phyloP scores from a whole-genome alignment of 2,113 vertebrate genomes.

The Gobius niger region DNA sequence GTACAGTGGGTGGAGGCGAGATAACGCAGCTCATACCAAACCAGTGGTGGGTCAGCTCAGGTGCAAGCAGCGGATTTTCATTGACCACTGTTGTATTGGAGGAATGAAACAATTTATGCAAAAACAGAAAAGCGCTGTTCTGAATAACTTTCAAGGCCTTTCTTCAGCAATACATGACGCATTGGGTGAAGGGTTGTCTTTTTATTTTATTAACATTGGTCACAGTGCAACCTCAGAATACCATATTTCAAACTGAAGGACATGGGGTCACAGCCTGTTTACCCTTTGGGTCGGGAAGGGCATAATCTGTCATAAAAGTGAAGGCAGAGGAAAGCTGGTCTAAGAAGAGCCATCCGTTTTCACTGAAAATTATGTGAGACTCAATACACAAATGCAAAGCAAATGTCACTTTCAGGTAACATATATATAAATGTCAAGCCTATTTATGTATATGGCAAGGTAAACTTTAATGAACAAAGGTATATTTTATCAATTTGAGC shows the following conservation, averaged over 20 bases:
- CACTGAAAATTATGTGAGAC: background rate
- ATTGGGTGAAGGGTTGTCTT: background rate
- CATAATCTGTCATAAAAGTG: background rate
- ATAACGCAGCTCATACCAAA: constrained; percentile 15
- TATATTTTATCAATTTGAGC: background rate
- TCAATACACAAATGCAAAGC: constrained; percentile 1
- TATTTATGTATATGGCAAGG: too few relatives aligned
- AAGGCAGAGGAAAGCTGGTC: background rate
- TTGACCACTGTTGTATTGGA: background rate
- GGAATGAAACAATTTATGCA: background rate
- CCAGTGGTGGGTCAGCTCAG: constrained; percentile 1
- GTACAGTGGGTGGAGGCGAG: constrained; percentile 31
- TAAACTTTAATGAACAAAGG: constrained; percentile 29
- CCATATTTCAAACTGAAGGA: background rate
- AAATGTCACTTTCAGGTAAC: constrained; percentile 11
- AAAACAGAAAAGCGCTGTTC: background rate
- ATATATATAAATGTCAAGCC: too few relatives aligned
- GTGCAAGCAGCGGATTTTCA: background rate
- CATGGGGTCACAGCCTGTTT: background rate
- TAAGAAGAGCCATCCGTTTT: background rate
- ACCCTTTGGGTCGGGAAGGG: background rate
- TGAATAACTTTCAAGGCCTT: background rate
- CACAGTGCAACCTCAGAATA: background rate
- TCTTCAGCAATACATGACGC: too few relatives aligned
- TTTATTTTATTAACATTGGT: background rate